These are phyloP conservation scores for Chloromyia formosa DNA, from an alignment of 2,888 invertebrate genomes.

Conservation along the genomic window DNA sequence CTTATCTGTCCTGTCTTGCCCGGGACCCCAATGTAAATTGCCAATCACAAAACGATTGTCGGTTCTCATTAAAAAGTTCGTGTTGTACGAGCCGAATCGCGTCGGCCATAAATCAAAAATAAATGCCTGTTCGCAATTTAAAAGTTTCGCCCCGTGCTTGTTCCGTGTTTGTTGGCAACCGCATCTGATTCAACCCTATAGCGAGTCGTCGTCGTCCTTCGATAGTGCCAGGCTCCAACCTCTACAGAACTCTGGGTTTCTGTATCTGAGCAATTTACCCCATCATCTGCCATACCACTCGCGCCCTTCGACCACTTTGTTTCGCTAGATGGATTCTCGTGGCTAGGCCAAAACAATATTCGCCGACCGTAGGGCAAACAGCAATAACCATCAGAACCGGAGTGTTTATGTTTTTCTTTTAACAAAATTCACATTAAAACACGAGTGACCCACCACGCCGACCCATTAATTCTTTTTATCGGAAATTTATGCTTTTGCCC, in stretches of 20 bases:
- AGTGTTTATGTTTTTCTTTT: constrained; percentile 32
- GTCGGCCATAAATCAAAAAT: constrained; percentile 36
- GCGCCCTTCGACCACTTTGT: too few relatives aligned
- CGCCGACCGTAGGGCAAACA: constrained; percentile 21
- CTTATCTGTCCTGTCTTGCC: too few relatives aligned
- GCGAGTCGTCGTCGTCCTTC: neutral
- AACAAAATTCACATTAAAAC: constrained; percentile 39
- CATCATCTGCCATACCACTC: neutral
- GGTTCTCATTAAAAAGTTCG: constrained; percentile 40
- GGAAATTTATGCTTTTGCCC: constrained; percentile 45
- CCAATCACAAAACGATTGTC: constrained; percentile 38
- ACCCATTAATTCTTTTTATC: constrained; percentile 43
- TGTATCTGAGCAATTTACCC: neutral
- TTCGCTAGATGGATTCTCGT: neutral
- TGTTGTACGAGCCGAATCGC: constrained; percentile 16
- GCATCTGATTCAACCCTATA: neutral
- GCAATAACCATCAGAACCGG: constrained; percentile 32
- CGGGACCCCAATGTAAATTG: neutral
- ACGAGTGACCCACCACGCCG: constrained; percentile 41
- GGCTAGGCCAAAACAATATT: constrained; percentile 17
- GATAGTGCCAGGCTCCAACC: too few relatives aligned
- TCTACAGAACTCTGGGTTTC: too few relatives aligned
- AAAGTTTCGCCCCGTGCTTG: constrained; percentile 29
- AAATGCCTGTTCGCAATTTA: constrained; percentile 35
- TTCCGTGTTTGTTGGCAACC: neutral